These are phyloP conservation scores for Scelioninae gen. 1 DNA, from an alignment of 2,888 invertebrate species.

Conservation along the genomic window DNA sequence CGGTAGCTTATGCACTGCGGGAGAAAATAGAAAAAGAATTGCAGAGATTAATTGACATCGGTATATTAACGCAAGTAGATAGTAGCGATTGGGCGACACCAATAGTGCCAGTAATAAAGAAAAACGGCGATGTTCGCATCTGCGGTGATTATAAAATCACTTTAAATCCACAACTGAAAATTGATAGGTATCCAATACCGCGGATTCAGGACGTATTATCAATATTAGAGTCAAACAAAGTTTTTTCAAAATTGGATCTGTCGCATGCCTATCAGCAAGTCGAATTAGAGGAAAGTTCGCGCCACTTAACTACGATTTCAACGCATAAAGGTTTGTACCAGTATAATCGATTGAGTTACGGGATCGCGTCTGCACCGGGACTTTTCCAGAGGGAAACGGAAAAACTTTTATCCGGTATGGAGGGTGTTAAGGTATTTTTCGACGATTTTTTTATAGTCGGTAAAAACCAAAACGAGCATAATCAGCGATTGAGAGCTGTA, in stretches of 20 bases:
- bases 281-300: slow-evolving; percentile 73
- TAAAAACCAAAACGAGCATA: too few species aligned
- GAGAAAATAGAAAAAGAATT: slow-evolving; percentile 48
- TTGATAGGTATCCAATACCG: slow-evolving; percentile 74
- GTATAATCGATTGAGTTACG: slow-evolving; percentile 77
- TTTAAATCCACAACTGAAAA: slow-evolving; percentile 71
- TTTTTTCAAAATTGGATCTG: slow-evolving; percentile 75
- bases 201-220: slow-evolving; percentile 74
- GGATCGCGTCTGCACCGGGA: slow-evolving; percentile 79
- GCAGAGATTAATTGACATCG: slow-evolving; percentile 38
- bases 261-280: slow-evolving; percentile 79
- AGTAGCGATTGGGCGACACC: slow-evolving; percentile 31
- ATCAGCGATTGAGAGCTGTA: too few species aligned
- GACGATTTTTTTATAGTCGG: slow-evolving; percentile 9
- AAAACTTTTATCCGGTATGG: slow-evolving; percentile 71
- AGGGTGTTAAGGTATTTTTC: background rate
- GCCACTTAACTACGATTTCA: slow-evolving; percentile 74
- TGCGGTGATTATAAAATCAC: slow-evolving; percentile 75
- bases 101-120: slow-evolving; percentile 38
- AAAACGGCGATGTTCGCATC: slow-evolving; percentile 51
- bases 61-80: slow-evolving; percentile 29
- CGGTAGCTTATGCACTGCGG: slow-evolving; percentile 50
- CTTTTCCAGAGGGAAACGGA: slow-evolving; percentile 79
- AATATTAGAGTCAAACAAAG: slow-evolving; percentile 55
- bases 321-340: slow-evolving; percentile 73